Conservation (phyloP, 2,797 vertebrate species). For the Phoxinus dragarum region DNA sequence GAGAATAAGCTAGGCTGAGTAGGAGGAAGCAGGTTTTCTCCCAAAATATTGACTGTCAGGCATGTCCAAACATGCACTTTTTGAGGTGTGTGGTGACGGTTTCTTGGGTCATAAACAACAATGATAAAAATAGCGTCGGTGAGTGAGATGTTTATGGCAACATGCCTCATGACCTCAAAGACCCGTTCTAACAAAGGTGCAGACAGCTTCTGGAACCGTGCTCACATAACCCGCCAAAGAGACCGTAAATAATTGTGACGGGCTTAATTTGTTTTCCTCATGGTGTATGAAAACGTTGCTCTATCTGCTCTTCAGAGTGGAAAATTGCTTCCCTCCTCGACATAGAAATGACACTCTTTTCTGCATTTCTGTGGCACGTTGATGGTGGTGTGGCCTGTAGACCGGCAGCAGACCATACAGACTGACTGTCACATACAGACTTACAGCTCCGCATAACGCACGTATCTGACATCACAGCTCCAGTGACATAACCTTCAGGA, state of each 20-base stretch:
- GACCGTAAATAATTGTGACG: constrained; percentile 40
- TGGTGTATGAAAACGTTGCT: constrained; percentile 48
- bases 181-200: not conserved
- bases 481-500: constrained; percentile 34
- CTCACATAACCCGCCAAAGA: constrained; percentile 21
- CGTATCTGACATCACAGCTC: constrained; percentile 26
- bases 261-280: constrained; percentile 52
- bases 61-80: not conserved
- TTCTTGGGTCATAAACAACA: not conserved
- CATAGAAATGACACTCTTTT: constrained; percentile 13
- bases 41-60: constrained; percentile 9
- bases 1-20: constrained; percentile 6
- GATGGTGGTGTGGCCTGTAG: not conserved
- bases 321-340: constrained; percentile 50
- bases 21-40: not conserved
- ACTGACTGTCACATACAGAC: not conserved
- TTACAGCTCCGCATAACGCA: not conserved
- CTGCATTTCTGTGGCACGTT: constrained; percentile 6
- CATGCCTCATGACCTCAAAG: not conserved
- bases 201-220: constrained; percentile 18
- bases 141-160: not conserved
- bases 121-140: not conserved
- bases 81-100: not conserved
- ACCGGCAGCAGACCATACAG: not conserved
- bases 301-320: constrained; percentile 54